Conservation (phyloP, 2,113 vertebrate genomes). For the Microcebus ravelobensis region DNA sequence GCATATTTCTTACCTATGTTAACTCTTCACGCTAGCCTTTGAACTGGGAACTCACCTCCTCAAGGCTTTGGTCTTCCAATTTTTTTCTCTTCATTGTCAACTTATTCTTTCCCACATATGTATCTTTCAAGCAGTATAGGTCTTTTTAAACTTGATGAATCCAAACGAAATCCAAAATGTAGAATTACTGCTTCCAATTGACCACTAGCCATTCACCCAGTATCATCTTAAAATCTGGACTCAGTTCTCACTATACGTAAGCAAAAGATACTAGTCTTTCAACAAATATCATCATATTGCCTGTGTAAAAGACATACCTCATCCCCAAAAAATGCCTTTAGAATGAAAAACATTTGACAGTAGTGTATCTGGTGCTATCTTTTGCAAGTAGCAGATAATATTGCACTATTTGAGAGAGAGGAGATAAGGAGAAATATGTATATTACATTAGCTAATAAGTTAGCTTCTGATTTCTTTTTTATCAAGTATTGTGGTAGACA, state of each 20-base stretch:
- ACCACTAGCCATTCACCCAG: neutral
- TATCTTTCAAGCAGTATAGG: neutral
- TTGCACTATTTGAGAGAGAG: neutral
- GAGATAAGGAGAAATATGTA: neutral
- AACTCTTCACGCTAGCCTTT: neutral
- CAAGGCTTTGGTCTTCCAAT: neutral
- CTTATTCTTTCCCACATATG: neutral
- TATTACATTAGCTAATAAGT: neutral
- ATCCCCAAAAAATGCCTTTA: neutral
- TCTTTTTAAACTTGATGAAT: neutral
- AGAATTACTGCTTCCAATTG: neutral
- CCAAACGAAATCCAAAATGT: neutral
- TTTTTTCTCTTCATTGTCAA: neutral
- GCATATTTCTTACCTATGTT: neutral
- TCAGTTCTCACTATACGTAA: neutral
- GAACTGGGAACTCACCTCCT: neutral
- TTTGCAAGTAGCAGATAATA: neutral
- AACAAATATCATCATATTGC: neutral
- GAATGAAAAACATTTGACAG: neutral
- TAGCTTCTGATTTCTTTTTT: neutral
- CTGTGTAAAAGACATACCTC: neutral
- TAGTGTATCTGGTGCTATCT: neutral
- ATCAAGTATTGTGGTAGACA: neutral
- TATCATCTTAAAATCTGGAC: neutral
- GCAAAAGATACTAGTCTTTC: neutral